These are phyloP conservation scores for Entomyzon cyanotis DNA, from an alignment of 2,113 vertebrate species.

Conservation along the genomic window DNA sequence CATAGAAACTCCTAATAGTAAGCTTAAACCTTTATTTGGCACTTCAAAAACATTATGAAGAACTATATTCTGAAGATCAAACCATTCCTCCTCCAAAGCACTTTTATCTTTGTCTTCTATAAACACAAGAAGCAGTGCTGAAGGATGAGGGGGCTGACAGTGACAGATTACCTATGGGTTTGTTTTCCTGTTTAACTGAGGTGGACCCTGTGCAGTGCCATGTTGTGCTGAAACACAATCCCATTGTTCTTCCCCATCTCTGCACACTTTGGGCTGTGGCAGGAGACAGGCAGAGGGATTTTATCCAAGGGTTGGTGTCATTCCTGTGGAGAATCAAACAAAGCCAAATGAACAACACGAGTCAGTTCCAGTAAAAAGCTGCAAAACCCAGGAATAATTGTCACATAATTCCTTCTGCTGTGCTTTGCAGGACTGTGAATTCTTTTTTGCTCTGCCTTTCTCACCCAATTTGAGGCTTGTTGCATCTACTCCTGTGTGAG, in stretches of 20 bases:
- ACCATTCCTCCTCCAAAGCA: background rate
- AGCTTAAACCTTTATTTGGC: background rate
- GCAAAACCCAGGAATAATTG: background rate
- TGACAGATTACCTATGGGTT: constrained; percentile 58
- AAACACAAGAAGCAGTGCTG: constrained; percentile 4
- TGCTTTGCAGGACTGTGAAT: background rate
- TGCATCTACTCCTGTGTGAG: background rate
- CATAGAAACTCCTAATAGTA: background rate
- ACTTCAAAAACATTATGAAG: background rate
- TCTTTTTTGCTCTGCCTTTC: background rate
- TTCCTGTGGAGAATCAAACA: background rate
- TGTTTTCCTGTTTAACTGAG: constrained; percentile 59
- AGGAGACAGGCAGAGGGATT: background rate
- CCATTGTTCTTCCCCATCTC: background rate
- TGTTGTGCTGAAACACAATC: constrained; percentile 29
- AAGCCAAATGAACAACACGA: background rate
- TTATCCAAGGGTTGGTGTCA: background rate
- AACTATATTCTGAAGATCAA: background rate
- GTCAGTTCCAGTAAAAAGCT: background rate
- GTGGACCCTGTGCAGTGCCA: background rate
- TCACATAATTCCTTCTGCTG: background rate
- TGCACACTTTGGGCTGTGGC: background rate
- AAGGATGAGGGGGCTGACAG: constrained; percentile 45
- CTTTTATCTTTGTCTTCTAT: constrained; percentile 50
- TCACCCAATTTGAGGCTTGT: background rate